These are phyloP conservation scores for Meda fulgida DNA, from an alignment of 2,797 vertebrate species.

Conservation along the genomic window DNA sequence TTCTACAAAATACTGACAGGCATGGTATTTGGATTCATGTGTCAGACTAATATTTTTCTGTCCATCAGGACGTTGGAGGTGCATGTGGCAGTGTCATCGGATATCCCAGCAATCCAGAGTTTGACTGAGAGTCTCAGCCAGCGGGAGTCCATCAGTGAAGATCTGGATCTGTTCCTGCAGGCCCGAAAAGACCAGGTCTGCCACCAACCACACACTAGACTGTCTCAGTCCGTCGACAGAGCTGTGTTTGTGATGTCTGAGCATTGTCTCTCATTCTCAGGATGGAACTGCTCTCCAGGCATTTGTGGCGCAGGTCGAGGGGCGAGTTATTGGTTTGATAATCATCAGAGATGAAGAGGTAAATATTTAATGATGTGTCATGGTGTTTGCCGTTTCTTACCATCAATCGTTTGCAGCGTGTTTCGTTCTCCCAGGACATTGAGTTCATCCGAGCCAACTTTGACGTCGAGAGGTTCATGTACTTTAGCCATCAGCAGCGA, in stretches of 20 bases:
- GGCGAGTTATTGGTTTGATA: constrained; percentile 82
- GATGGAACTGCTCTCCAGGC: constrained; percentile 80
- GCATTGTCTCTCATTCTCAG: constrained; percentile 67
- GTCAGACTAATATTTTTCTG: not conserved
- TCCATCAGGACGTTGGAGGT: constrained; percentile 79
- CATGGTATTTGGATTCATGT: not conserved
- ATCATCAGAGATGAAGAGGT: constrained; percentile 90
- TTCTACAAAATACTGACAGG: not conserved
- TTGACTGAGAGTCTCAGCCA: constrained; percentile 77
- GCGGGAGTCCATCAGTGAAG: constrained; percentile 75
- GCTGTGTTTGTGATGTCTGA: not conserved
- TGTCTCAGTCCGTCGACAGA: not conserved
- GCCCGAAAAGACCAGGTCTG: constrained; percentile 81
- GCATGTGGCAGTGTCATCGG: constrained; percentile 74
- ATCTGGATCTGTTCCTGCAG: constrained; percentile 78
- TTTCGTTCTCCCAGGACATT: constrained; percentile 78
- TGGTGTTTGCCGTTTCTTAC: not conserved
- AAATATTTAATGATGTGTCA: constrained; percentile 34
- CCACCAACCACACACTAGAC: constrained; percentile 30
- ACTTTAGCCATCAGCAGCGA: constrained; percentile 81
- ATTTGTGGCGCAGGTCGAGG: constrained; percentile 82
- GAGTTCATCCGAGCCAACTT: constrained; percentile 88
- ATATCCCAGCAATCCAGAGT: constrained; percentile 74
- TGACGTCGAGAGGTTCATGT: constrained; percentile 91
- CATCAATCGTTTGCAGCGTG: not conserved